phyloP scores from a whole-genome alignment of 2,113 vertebrate species.

The Lutjanus erythropterus region DNA sequence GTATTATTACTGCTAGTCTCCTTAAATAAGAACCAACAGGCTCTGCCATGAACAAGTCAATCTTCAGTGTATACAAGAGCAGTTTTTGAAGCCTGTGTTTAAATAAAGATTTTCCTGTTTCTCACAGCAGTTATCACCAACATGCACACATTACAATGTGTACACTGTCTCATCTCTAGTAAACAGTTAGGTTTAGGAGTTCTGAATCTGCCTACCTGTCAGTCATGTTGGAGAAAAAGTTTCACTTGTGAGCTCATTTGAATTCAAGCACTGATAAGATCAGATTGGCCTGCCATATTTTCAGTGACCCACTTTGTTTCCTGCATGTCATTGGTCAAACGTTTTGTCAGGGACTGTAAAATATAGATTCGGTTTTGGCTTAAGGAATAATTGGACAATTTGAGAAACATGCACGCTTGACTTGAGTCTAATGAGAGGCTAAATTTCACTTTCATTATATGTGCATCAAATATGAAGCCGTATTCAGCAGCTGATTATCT shows the following conservation, averaged over 20 bases:
- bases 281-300: not conserved
- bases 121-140: too few species aligned
- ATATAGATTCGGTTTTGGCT: not conserved
- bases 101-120: not conserved
- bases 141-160: not conserved
- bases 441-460: not conserved
- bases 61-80: not conserved
- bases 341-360: not conserved
- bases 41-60: not conserved
- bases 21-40: not conserved
- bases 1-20: not conserved
- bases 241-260: not conserved
- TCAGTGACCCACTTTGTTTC: not conserved
- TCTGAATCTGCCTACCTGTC: not conserved
- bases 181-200: not conserved
- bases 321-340: too few species aligned
- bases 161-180: not conserved
- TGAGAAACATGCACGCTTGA: not conserved
- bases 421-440: not conserved
- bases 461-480: not conserved
- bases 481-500: not conserved
- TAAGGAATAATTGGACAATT: not conserved
- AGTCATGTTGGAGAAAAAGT: not conserved
- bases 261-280: not conserved
- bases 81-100: not conserved